Evolutionary conservation across 2,113 vertebrate genomes (phyloP), one percentile per base, ranked within the genome.

Genomic region (Mustela lutreola): DNA sequence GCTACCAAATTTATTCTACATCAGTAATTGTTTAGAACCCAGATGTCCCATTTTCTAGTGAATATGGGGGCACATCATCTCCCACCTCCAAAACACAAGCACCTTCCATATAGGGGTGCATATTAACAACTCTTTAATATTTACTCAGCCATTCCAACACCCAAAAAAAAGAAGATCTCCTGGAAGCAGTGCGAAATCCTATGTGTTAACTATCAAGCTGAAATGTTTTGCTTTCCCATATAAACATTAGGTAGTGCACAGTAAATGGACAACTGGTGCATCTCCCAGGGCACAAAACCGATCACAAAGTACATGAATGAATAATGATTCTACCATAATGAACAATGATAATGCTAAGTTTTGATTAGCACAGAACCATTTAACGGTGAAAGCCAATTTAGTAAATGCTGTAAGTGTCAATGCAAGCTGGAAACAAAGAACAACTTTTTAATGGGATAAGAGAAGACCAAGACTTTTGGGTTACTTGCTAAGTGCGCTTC

Each of bases 221-320:
- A 89, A 97, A 92, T 39, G 83, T 71, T 97, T 98, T 97, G 86
- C 91, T 98, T 98, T 98, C 94, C 95, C 89, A 50, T 95, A 97
- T 60, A 96, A 97, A 84, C 92, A 92, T 85, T 78, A 98, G 73
- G 93, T 65, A 91, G 78, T 98, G 63, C 81, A 95, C 2, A 8
- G 83, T 56, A 92, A 92, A 96, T 94, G 86, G 88, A 93, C 70
- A 94, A 94, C 28, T 94, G 84, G 83, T 88, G 58, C 39, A 89
- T 63, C 60, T 97, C 80, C 78, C 96, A 3, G 36, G 83, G 75
- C 93, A 98, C 96, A 98, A 97, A 98, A 92, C 62, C 95, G 94
- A 98, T 98, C 95, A 97, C 84, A 92, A 98, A 98, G 62, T 85
- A 98, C 36, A 94, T 97, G 97, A 98, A 95, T 97, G 97, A 98